Base-by-base conservation (phyloP, 2,113 vertebrate species). In the Cathartes aura region DNA sequence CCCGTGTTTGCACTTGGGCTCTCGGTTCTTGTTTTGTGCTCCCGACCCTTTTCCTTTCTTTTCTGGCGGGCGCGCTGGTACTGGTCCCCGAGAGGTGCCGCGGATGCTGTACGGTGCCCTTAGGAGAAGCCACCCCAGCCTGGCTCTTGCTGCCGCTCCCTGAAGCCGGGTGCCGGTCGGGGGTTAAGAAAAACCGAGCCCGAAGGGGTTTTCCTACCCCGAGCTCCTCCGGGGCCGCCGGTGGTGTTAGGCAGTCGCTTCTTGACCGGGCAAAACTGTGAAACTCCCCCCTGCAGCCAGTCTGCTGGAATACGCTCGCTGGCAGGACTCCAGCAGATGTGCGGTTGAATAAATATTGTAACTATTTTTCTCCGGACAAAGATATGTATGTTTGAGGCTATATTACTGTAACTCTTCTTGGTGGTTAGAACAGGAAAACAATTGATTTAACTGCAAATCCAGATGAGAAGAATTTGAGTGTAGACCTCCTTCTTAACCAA, bases 271-370 rank as follows among this genome's bases (percentile, higher is more conserved):
- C 55, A 58, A 3, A 87, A 13, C 36, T 52, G 52, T 13, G 68
- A 11, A 60, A 27, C 30, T 36, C 9, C 3, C 24, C 32, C 5
- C 20, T 6, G 80, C 22, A 68, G 87, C 58, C 58, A 0, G 84
- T 18, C 19, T 50, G 90, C 53, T 23, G 58, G 76, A 36, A 29
- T 0, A 14, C 90, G n/a, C 52, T 82, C 86, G 14, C 56, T 71
- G 92, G 90, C 76, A 32, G 38, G 9, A 5, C 84, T 45, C 88
- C 84, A 47, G 68, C 84, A 84, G 88, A 96, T 95, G 91, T 72
- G 92, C 53, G 6, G 87, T 91, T 18, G 45, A 34, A 70, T 89
- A 71, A 78, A 84, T 70, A n/a, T 0, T 58, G 55, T 27, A 47
- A n/a, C 42, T 63, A 0, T 15, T 60, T 58, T 47, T 22, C 55